These are phyloP conservation scores for Graptemys geographica DNA, from an alignment of 2,797 vertebrate genomes.

Conservation along the genomic window DNA sequence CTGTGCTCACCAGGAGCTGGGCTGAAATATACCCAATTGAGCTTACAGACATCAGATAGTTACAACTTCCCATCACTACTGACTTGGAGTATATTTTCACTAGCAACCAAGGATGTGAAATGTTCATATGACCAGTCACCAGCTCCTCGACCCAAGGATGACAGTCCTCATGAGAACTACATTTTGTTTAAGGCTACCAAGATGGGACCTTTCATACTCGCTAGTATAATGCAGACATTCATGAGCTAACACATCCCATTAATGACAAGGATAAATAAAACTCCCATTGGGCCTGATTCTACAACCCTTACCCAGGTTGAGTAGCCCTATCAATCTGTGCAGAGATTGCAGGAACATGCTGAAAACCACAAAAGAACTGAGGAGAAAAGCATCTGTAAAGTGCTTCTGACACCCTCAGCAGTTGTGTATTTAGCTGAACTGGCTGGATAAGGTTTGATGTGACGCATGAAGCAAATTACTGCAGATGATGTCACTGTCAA, in stretches of 20 bases:
- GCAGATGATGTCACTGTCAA: neutral
- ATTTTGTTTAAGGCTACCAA: neutral
- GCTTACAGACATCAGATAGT: neutral
- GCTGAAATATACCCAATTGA: neutral
- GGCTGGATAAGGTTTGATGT: neutral
- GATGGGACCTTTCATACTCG: neutral
- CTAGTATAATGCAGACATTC: fast-evolving
- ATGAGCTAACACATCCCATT: fast-evolving
- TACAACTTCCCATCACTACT: neutral
- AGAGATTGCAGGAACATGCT: neutral
- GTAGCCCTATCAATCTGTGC: neutral
- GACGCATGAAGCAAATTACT: slow-evolving; percentile 5
- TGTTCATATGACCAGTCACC: neutral
- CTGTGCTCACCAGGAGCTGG: neutral
- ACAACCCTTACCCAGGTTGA: fast-evolving
- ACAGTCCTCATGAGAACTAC: neutral
- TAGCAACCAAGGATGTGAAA: fast-evolving
- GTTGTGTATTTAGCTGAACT: neutral
- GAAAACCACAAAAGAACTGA: neutral
- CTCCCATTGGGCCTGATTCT: fast-evolving
- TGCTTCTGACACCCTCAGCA: neutral
- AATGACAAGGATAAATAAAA: neutral
- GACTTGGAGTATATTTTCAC: neutral
- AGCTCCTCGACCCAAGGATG: fast-evolving
- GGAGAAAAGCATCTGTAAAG: neutral